Conservation (phyloP, 2,797 vertebrate species). For the Macroramphosus scolopax region DNA sequence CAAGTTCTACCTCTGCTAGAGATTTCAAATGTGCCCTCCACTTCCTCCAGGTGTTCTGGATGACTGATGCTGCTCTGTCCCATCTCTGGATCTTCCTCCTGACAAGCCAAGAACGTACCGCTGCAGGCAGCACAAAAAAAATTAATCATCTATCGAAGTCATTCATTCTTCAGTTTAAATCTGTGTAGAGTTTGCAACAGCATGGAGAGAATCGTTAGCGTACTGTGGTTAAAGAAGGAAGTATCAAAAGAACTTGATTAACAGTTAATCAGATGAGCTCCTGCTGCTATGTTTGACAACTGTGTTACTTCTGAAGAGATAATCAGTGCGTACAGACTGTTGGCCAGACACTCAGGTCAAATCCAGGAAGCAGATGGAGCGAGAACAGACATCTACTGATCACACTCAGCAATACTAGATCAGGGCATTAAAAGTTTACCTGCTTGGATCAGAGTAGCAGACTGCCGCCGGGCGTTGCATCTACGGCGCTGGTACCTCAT, state of each 20-base stretch:
- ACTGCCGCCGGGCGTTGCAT: constrained; percentile 57
- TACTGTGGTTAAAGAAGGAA: too few relatives aligned
- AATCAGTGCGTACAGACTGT: constrained; percentile 31
- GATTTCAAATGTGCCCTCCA: constrained; percentile 83
- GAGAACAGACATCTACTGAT: too few relatives aligned
- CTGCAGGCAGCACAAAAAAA: constrained; percentile 64
- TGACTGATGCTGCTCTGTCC: constrained; percentile 77
- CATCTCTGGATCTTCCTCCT: constrained; percentile 78
- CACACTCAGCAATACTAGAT: neutral
- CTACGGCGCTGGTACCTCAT: constrained; percentile 72
- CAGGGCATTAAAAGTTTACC: constrained; percentile 75
- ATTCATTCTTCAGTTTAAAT: constrained; percentile 4
- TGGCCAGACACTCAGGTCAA: constrained; percentile 35
- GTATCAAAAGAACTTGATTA: constrained; percentile 11
- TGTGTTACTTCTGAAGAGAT: constrained; percentile 14
- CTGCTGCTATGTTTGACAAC: neutral
- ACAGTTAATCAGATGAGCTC: constrained; percentile 22
- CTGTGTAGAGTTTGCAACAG: neutral
- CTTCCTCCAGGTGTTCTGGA: constrained; percentile 84
- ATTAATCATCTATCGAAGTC: constrained; percentile 1
- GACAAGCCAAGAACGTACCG: constrained; percentile 85
- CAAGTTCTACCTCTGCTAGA: constrained; percentile 86
- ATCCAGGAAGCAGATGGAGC: constrained; percentile 12
- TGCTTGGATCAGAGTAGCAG: constrained; percentile 88
- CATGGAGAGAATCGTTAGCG: neutral